These are phyloP conservation scores for Rhodinocichla rosea DNA, from an alignment of 2,113 vertebrate genomes.

Conservation along the genomic window DNA sequence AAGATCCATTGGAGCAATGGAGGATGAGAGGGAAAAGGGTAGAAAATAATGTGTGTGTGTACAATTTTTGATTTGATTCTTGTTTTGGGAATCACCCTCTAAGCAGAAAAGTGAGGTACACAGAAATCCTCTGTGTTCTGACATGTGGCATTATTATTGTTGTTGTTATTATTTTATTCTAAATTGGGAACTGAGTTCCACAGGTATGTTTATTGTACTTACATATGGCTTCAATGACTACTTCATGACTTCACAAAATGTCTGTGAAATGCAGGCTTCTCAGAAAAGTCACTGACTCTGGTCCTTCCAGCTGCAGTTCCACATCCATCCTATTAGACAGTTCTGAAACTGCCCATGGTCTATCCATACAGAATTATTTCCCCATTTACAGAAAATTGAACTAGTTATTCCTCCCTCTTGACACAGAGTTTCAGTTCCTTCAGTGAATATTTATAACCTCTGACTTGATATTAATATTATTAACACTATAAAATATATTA, in stretches of 20 bases:
- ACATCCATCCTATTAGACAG: not conserved
- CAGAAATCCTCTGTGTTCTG: not conserved
- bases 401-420: not conserved
- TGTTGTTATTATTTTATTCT: not conserved
- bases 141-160: not conserved
- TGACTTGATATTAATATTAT: not conserved
- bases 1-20: fast-evolving
- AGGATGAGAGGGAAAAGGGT: not conserved
- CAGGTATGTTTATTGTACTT: not conserved
- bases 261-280: not conserved
- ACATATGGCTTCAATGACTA: not conserved
- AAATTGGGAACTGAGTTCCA: not conserved
- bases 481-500: not conserved
- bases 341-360: not conserved
- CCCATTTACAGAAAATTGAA: not conserved
- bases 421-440: not conserved
- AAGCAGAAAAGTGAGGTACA: not conserved
- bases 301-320: not conserved
- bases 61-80: not conserved
- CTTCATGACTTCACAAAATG: not conserved
- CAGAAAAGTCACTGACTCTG: not conserved
- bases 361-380: not conserved
- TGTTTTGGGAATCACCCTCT: not conserved
- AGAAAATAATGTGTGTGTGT: not conserved
- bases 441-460: not conserved